Evolutionary conservation across 2,797 vertebrate genomes (phyloP), one percentile per base, ranked within the genome.

Genomic region (Toxotes lorentzi): DNA sequence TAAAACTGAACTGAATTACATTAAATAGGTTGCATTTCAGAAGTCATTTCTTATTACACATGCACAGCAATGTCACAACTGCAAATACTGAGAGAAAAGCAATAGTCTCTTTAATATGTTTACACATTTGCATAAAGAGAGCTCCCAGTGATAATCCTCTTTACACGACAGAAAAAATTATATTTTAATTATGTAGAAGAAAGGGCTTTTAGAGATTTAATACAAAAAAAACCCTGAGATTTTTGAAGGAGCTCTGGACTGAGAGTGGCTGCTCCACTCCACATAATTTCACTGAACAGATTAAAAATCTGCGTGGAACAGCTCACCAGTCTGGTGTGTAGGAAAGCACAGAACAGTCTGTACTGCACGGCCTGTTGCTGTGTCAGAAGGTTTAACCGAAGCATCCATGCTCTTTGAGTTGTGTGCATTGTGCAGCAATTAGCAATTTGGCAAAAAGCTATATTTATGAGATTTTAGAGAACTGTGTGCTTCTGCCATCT

Each of bases 311-410:
- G 48, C 43, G 48, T 58, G 64, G 48, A 38, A 4, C 50, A n/a
- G 70, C 64, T 74, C 51, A 41, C 14, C 59, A 32, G 41, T 62
- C 34, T 63, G 61, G 16, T 40, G 35, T 58, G 56, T 5, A 41
- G 23, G 63, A 30, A 57, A 45, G 60, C 47, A 40, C 38, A 62
- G 57, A 81, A 76, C 68, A 43, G 61, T 67, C 27, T 57, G 68
- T 61, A 13, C 43, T 24, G 17, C 47, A 11, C 45, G 61, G 19
- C 11, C 40, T 56, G 32, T 43, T 56, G n/a, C 45, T n/a, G 13
- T 70, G 30, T 66, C 38, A 40, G 16, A 45, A 51, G 23, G 23
- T 51, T 51, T 51, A 35, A 45, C n/a, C 43, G 21, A 53, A 51
- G 38, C 58, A 7, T 56, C 14, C 56, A 19, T 14, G 23, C 7